Base-by-base conservation (phyloP, 2,888 invertebrate genomes). In the Uropetala carovei region DNA sequence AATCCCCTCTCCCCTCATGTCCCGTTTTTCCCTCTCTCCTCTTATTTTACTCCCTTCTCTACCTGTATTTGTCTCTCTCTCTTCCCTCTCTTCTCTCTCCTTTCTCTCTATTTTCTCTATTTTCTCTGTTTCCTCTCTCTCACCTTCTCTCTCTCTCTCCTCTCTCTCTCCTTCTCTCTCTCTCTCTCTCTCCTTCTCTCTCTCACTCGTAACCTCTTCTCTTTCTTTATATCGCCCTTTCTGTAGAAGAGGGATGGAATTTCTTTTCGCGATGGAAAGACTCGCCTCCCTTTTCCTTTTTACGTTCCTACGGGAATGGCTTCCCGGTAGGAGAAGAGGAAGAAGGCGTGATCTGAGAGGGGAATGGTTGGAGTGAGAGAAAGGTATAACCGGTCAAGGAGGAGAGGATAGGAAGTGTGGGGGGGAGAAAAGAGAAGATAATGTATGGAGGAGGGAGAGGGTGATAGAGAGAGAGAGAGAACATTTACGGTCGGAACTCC, bases 391-490 rank as follows among this genome's bases (percentile, higher is more conserved):
- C 22, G n/a, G 75, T 75, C 75, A 22, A 11, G 75, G 75, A 75
- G 10, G n/a, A n/a, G n/a, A n/a, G n/a, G 75, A 75, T 75, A 75
- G 75, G 75, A 75, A 75, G n/a, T 75, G 11, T 22, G 75, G 75
- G n/a, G n/a, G n/a, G 75, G 8, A 27, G 75, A n/a, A n/a, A n/a
- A 27, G 10, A 75, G 75, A n/a, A n/a, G 1, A 18, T 13, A 16
- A 13, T 2, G 60, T 22, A 22, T 68, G 68, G 75, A 75, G 75
- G 22, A 10, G n/a, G 22, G 43, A n/a, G 75, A n/a, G 75, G 22
- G n/a, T 75, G 22, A n/a, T n/a, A 22, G 22, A 10, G 75, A n/a
- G 75, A 22, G 22, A 10, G 75, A 8, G 75, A 75, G 60, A 60
- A 60, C 16, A 27, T 75, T 43, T 43, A 43, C 43, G 43, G 43